Evolutionary conservation across 2,797 vertebrate species (phyloP).

Genomic region (Girardinus metallicus): DNA sequence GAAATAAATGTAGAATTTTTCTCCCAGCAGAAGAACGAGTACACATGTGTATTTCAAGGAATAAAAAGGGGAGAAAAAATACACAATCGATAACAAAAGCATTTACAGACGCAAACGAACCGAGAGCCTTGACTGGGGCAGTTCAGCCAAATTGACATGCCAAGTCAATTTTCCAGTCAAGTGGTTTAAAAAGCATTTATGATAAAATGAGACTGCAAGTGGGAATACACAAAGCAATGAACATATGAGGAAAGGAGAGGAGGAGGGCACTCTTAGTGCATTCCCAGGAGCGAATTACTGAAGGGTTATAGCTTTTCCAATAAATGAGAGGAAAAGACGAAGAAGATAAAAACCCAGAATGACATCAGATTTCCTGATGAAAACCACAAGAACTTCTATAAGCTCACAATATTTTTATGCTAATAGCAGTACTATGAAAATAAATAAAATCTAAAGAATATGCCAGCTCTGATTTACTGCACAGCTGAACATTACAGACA

Average conservation of each 20-base stretch:
- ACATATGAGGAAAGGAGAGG: slow-evolving; percentile 41
- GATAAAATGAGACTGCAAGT: slow-evolving; percentile 54
- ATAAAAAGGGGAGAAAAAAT: slow-evolving; percentile 17
- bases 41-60: slow-evolving; percentile 20
- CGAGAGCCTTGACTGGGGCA: slow-evolving; percentile 45
- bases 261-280: slow-evolving; percentile 41
- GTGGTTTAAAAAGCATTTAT: slow-evolving; percentile 74
- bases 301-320: slow-evolving; percentile 62
- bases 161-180: slow-evolving; percentile 78
- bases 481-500: slow-evolving; percentile 17
- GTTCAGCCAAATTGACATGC: slow-evolving; percentile 61
- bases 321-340: slow-evolving; percentile 50
- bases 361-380: slow-evolving; percentile 24
- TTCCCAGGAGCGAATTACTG: slow-evolving; percentile 51
- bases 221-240: slow-evolving; percentile 66
- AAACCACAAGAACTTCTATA: slow-evolving; percentile 5
- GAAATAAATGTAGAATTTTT: slow-evolving; percentile 29
- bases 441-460: slow-evolving; percentile 4
- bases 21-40: slow-evolving; percentile 11
- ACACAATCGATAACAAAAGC: slow-evolving; percentile 48
- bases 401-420: slow-evolving; percentile 8
- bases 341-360: slow-evolving; percentile 34
- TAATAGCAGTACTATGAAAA: slow-evolving; percentile 16
- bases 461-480: slow-evolving; percentile 10
- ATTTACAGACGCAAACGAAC: slow-evolving; percentile 49